phyloP scores from a whole-genome alignment of 2,113 vertebrate species.

The Narcine bancroftii region DNA sequence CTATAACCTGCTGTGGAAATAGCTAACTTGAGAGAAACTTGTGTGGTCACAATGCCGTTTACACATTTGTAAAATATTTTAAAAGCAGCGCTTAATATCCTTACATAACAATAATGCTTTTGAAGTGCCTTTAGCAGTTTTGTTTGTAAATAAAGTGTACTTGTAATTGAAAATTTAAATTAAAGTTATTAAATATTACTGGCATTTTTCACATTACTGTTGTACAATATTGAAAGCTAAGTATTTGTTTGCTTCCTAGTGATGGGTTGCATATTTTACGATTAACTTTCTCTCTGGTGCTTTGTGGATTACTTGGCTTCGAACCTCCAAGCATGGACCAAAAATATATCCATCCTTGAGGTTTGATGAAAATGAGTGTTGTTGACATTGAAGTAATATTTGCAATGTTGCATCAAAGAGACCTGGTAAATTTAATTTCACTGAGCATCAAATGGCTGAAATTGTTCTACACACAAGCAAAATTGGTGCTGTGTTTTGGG shows the following conservation, averaged over 20 bases:
- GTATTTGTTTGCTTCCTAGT: not conserved
- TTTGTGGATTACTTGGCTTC: no score
- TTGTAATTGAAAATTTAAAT: constrained; percentile 12
- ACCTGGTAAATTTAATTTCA: no score
- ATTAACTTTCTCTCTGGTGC: not conserved
- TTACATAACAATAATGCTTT: not conserved
- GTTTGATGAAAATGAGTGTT: no score
- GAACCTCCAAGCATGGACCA: no score
- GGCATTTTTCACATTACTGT: not conserved
- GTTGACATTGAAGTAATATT: no score
- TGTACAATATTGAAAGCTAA: not conserved
- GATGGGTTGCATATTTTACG: not conserved
- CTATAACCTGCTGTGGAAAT: constrained; percentile 48
- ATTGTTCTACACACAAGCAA: no score
- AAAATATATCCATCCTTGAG: no score
- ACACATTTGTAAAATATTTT: constrained; percentile 2
- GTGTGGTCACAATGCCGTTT: not conserved
- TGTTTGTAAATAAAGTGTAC: not conserved
- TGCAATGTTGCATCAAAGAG: no score
- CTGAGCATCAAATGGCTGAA: no score
- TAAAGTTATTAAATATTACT: constrained; percentile 19
- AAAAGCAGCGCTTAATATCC: not conserved
- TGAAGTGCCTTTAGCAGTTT: not conserved
- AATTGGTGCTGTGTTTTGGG: not conserved
- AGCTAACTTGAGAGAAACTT: constrained; percentile 43